Base-by-base conservation (phyloP, 2,113 vertebrate genomes). In the Mirza zaza region DNA sequence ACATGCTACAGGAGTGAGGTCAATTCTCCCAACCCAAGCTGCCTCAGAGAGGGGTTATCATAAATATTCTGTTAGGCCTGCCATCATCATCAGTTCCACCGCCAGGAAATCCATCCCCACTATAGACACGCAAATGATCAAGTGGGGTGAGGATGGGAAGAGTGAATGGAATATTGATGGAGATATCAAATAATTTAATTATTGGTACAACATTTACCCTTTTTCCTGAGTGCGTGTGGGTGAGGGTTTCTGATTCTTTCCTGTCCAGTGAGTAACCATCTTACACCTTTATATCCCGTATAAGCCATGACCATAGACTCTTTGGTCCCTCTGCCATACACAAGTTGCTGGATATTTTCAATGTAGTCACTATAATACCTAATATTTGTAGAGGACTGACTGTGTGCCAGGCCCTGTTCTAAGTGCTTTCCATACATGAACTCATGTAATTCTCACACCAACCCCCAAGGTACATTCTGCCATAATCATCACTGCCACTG, bases 61-160 rank as follows among this genome's bases (percentile, higher is more conserved):
- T 68, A 75, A 85, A 71, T 93, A 90, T 55, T 89, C 79, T 71
- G 36, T 87, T 76, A 95, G 61, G 18, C 23, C 57, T 97, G 59
- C 23, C 59, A 9, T 65, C 88, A 85, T 94, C 10, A 77, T 93
- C 55, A 79, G 17, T 93, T 95, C n/a, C 63, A 79, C 42, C 61
- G n/a, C 21, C 32, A 91, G 73, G 71, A 96, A 96, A 55, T 90
- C 67, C 76, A 50, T 67, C 65, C 34, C 45, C 18, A 57, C 20
- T 55, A 77, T 18, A 52, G 21, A 61, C 39, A 73, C 32, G 36
- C 34, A 89, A 90, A 59, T 71, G 10, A 80, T 94, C 76, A 48
- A 88, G 59, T 77, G 2, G 3, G 67, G 9, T 83, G 32, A 92
- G 13, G 11, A 63, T 55, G 20, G 23, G 59, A 93, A 87, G 27